A percentile compares a stretch with the other conserved stretches of the same genome.
These are phyloP conservation scores for Dryomyza anilis DNA, from an alignment of 2,888 invertebrate genomes.

Conservation along the genomic window DNA sequence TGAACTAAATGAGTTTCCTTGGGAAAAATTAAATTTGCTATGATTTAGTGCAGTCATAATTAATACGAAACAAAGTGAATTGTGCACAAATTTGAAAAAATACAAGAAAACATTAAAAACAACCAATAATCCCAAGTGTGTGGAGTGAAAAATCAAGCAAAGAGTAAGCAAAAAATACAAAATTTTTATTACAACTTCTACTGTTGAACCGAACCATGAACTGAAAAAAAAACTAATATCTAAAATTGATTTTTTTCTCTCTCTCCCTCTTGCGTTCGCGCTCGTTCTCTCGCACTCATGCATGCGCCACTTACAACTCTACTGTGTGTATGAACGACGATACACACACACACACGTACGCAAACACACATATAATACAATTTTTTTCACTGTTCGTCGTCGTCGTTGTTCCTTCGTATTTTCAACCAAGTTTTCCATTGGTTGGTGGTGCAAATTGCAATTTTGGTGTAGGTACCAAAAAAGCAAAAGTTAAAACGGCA, in stretches of 20 bases:
- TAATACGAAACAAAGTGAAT: slow-evolving; percentile 29
- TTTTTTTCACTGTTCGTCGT: slow-evolving; percentile 23
- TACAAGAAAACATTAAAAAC: slow-evolving; percentile 3
- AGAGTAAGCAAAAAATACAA: slow-evolving; percentile 30
- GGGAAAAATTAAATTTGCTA: slow-evolving; percentile 26
- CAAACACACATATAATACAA: too few species aligned
- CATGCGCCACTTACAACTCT: not conserved
- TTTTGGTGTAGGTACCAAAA: slow-evolving; percentile 61
- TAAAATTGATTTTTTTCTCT: slow-evolving; percentile 39
- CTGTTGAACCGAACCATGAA: slow-evolving; percentile 8
- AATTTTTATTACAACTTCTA: slow-evolving; percentile 11
- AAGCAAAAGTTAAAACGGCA: slow-evolving; percentile 46
- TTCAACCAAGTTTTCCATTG: slow-evolving; percentile 47
- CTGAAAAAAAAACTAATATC: slow-evolving; percentile 31
- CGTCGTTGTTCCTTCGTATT: too few species aligned
- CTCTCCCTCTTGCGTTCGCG: slow-evolving; percentile 29
- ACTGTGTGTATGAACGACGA: slow-evolving; percentile 23
- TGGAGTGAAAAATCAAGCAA: slow-evolving; percentile 33
- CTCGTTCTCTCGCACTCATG: slow-evolving; percentile 28
- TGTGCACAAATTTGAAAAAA: slow-evolving; percentile 20
- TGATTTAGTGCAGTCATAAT: slow-evolving; percentile 27
- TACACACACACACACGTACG: too few species aligned
- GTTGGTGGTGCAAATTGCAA: slow-evolving; percentile 59
- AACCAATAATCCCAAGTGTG: too few species aligned
- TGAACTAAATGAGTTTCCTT: slow-evolving; percentile 25